Base-by-base conservation (phyloP, 2,113 vertebrate genomes). In the Garra rufa region DNA sequence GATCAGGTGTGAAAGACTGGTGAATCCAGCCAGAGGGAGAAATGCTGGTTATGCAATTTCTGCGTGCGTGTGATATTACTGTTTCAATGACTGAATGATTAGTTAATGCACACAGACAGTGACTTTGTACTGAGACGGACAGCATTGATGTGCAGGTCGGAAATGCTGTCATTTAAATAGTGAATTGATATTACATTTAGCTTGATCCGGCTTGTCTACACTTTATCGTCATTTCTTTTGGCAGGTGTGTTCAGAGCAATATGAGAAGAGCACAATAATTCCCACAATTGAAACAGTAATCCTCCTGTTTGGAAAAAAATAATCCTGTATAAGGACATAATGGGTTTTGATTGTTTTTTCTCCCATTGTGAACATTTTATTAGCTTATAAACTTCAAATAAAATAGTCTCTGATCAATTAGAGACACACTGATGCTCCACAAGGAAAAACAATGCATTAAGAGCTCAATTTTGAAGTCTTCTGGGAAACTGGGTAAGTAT, bases 41-140 rank as follows among this genome's bases (percentile, higher is more conserved):
- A 7, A 84, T 34, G 70, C 52, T 48, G 89, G 90, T 91, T 91
- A 74, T 91, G 88, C 89, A 85, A 84, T 86, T 92, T 88, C 87
- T 89, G 86, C 91, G 82, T 82, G 71, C 85, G 86, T 92, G 92
- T 92, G 91, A 92, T 87, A 93, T 92, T 92, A 93, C 92, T 90
- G 91, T 93, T 94, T 93, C 92, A 92, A 88, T 91, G 91, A 90
- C 69, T 87, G 87, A 88, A 84, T 88, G 85, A 80, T 88, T 85
- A 57, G 15, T 75, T 84, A 85, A 89, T 91, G 80, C 52, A 89
- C 78, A 52, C 48, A 59, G 93, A 86, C 93, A 87, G 82, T 87
- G 48, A 70, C 84, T 89, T 83, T 91, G 86, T 85, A n/a, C 88
- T 0, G 48, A 83, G 69, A 83, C 85, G 74, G 81, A 83, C 41